Evolutionary conservation across 2,113 vertebrate genomes (phyloP).

Genomic region (Leptobrachium ailaonicum): DNA sequence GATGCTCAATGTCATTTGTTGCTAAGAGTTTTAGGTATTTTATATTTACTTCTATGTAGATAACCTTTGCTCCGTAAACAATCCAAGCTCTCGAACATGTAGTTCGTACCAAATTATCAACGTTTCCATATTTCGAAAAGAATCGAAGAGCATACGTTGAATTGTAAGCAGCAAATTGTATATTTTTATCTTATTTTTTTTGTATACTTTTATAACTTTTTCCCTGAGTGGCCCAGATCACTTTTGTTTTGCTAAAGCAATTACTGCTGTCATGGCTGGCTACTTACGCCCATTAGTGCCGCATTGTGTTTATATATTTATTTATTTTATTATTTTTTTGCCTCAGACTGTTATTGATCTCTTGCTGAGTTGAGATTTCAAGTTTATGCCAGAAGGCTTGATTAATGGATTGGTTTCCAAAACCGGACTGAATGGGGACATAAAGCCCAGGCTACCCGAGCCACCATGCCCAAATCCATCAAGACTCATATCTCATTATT

Average conservation of each 20-base stretch:
- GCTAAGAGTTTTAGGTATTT: too few relatives aligned
- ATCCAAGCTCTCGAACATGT: too few relatives aligned
- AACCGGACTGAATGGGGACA: constrained; percentile 98
- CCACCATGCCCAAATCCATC: constrained; percentile 82
- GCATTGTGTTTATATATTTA: constrained; percentile 59
- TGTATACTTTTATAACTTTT: too few relatives aligned
- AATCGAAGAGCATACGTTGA: too few relatives aligned
- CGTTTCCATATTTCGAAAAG: too few relatives aligned
- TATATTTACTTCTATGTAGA: too few relatives aligned
- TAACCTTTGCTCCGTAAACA: too few relatives aligned
- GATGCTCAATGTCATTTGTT: too few relatives aligned
- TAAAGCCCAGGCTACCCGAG: constrained; percentile 77
- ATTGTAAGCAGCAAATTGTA: too few relatives aligned
- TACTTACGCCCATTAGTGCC: constrained; percentile 66
- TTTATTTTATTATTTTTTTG: constrained; percentile 54
- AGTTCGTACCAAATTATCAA: too few relatives aligned
- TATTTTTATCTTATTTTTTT: too few relatives aligned
- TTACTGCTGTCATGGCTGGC: constrained; percentile 67
- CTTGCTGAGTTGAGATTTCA: constrained; percentile 92
- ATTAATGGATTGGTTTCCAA: constrained; percentile 99
- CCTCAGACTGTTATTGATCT: constrained; percentile 88
- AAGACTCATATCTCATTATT: constrained; percentile 85
- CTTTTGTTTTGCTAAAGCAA: constrained; percentile 66
- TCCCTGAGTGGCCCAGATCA: too few relatives aligned
- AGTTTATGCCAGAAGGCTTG: constrained; percentile 95